phyloP scores from a whole-genome alignment of 1,140 invertebrate species.

The Brachionus asplanchnoidis region DNA sequence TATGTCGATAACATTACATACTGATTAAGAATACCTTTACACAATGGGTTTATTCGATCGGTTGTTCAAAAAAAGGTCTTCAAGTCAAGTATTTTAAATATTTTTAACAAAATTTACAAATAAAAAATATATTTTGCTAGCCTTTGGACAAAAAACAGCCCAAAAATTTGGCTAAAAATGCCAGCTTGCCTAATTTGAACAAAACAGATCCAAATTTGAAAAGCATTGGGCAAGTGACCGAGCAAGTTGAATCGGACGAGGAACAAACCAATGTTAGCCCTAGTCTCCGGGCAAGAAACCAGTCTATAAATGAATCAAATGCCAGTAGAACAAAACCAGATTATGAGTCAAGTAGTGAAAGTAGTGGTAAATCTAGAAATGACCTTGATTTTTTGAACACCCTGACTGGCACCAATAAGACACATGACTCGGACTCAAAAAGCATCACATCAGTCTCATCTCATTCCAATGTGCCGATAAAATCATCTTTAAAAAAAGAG shows the following conservation, averaged over 20 bases:
- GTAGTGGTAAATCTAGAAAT: neutral
- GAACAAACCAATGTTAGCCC: neutral
- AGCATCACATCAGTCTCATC: conserved; percentile 16
- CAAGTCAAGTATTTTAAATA: neutral
- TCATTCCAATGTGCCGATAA: neutral
- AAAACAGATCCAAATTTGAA: conserved; percentile 9
- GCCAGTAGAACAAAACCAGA: neutral
- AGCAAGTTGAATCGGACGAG: neutral
- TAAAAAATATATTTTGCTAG: neutral
- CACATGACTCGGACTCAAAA: neutral
- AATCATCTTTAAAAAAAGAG: neutral
- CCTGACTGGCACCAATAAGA: neutral
- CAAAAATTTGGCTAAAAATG: neutral
- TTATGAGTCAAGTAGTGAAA: conserved; percentile 28
- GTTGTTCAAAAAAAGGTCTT: neutral
- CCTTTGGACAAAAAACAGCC: neutral
- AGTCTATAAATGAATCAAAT: neutral
- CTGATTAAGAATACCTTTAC: neutral
- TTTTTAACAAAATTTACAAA: neutral
- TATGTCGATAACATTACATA: neutral
- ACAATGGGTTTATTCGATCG: neutral
- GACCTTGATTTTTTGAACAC: neutral
- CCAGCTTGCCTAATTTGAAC: neutral
- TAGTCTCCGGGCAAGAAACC: neutral
- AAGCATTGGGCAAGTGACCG: neutral